phyloP scores from a whole-genome alignment of 2,888 invertebrate genomes.

The Zaprionus obscuricornis region DNA sequence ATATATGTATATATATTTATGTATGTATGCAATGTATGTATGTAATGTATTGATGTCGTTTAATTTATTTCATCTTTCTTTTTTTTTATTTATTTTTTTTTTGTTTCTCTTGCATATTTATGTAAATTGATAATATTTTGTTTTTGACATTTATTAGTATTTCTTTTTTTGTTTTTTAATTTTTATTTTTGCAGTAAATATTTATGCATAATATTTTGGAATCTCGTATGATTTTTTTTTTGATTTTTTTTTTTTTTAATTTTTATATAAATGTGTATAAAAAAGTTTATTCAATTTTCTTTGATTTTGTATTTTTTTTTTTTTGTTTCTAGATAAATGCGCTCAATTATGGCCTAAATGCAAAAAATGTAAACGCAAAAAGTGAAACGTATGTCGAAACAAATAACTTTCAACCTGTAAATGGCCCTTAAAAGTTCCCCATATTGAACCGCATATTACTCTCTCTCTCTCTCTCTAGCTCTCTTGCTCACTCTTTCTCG shows the following conservation, averaged over 20 bases:
- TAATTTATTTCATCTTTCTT: too few species aligned
- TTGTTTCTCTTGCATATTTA: constrained; percentile 27
- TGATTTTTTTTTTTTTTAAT: constrained; percentile 11
- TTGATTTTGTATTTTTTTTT: background rate
- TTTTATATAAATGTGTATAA: constrained; percentile 42
- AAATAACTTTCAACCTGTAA: constrained; percentile 17
- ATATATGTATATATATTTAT: constrained; percentile 10
- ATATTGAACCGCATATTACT: background rate
- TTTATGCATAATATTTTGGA: constrained; percentile 27
- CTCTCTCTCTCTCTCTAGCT: too few species aligned
- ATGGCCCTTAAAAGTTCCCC: constrained; percentile 7
- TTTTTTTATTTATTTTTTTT: constrained; percentile 16
- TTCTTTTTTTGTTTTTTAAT: constrained; percentile 7
- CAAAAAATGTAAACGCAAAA: constrained; percentile 43
- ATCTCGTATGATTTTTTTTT: constrained; percentile 5
- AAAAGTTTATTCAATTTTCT: constrained; percentile 36
- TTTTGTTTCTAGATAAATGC: constrained; percentile 29
- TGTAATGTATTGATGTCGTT: too few species aligned
- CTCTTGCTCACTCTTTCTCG: background rate
- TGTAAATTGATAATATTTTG: constrained; percentile 41
- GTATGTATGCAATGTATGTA: constrained; percentile 21
- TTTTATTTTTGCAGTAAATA: constrained; percentile 13
- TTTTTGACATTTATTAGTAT: constrained; percentile 33
- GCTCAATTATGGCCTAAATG: constrained; percentile 48
- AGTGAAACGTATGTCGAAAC: background rate